Conservation (phyloP, 2,888 invertebrate species). For the Plutella xylostella region DNA sequence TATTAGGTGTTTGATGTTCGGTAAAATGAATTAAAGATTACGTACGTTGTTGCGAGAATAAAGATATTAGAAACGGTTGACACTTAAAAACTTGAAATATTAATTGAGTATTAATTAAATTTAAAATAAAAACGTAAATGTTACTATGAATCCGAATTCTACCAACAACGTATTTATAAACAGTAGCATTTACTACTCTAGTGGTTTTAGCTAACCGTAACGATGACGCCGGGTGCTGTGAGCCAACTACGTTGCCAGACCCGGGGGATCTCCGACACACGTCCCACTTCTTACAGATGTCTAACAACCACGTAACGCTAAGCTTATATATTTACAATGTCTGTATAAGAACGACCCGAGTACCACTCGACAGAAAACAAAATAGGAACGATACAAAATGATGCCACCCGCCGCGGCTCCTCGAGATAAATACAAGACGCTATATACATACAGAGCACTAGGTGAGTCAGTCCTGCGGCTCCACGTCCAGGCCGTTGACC, state of each 20-base stretch:
- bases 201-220: background rate
- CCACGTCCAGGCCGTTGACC: slow-evolving; percentile 95
- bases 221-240: slow-evolving; percentile 16
- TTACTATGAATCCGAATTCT: too few species aligned
- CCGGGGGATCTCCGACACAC: background rate
- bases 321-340: slow-evolving; percentile 63
- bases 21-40: background rate
- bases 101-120: background rate
- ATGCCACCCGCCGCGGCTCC: slow-evolving; percentile 22
- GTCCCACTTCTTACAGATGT: slow-evolving; percentile 21
- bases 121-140: too few species aligned
- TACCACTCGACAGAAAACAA: slow-evolving; percentile 63
- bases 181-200: too few species aligned
- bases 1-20: background rate
- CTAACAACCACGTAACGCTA: slow-evolving; percentile 42
- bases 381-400: slow-evolving; percentile 69
- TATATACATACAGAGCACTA: slow-evolving; percentile 53
- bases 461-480: slow-evolving; percentile 70
- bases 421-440: slow-evolving; percentile 54
- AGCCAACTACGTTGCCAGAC: slow-evolving; percentile 6
- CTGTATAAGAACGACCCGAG: slow-evolving; percentile 63
- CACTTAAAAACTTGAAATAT: background rate
- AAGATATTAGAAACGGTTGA: too few species aligned
- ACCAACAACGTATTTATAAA: too few species aligned
- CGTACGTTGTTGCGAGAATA: too few species aligned